Evolutionary conservation across 2,888 invertebrate genomes (phyloP).

Genomic region (Clivina fossor): DNA sequence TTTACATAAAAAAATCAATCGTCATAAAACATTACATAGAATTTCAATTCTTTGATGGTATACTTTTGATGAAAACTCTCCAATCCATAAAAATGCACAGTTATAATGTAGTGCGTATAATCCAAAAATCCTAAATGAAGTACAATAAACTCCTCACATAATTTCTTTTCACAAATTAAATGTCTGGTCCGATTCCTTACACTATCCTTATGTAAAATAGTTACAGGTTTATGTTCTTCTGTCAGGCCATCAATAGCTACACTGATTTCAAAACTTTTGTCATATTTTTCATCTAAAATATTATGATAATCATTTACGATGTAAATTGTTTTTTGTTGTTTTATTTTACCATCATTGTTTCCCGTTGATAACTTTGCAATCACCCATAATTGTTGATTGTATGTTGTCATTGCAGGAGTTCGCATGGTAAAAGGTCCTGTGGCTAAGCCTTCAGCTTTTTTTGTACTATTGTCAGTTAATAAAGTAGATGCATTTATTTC

Average conservation of each 20-base stretch:
- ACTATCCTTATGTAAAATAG: slow-evolving; percentile 64
- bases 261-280: slow-evolving; percentile 84
- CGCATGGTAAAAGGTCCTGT: slow-evolving; percentile 84
- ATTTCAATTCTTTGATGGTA: slow-evolving; percentile 78
- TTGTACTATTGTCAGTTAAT: slow-evolving; percentile 51
- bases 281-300: slow-evolving; percentile 82
- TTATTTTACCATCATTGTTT: slow-evolving; percentile 74
- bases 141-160: slow-evolving; percentile 85
- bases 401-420: slow-evolving; percentile 82
- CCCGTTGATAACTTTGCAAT: slow-evolving; percentile 82
- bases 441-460: slow-evolving; percentile 64
- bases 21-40: slow-evolving; percentile 71
- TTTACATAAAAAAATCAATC: slow-evolving; percentile 22
- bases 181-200: slow-evolving; percentile 80
- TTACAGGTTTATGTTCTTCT: slow-evolving; percentile 71
- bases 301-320: neutral
- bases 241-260: slow-evolving; percentile 81
- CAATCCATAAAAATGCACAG: slow-evolving; percentile 80
- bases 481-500: slow-evolving; percentile 62
- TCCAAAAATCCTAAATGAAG: slow-evolving; percentile 88
- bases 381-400: slow-evolving; percentile 92
- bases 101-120: slow-evolving; percentile 84
- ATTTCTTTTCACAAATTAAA: slow-evolving; percentile 75
- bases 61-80: slow-evolving; percentile 83
- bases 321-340: slow-evolving; percentile 19